Evolutionary conservation across 2,888 invertebrate genomes (phyloP), one percentile per base, ranked within the genome.

Genomic region (Sceliomorpha sp.): DNA sequence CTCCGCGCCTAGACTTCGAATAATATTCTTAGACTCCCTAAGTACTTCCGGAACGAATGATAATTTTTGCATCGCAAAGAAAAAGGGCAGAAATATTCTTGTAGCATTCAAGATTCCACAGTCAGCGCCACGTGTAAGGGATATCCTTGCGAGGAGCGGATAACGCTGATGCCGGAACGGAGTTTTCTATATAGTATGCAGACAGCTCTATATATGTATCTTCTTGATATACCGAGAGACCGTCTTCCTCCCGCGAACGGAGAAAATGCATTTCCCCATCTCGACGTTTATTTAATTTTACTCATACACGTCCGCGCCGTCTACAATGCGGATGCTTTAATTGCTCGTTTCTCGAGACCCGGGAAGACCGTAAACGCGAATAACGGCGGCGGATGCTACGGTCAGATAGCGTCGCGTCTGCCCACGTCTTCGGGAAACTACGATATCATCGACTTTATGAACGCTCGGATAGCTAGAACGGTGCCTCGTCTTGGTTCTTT

Each of bases 281-380:
- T 55, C 70, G 63, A 67, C 67, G 60, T 70, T 73, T 67, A 70
- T 73, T 70, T 73, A 70, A 73, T 73, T 73, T 73, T 60, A 67
- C 72, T 58, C 64, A 63, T 68, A 62, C 62, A 64, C 48, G 66
- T 62, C 24, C 67, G 53, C 45, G 72, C 45, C 40, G 56, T 56
- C 64, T 56, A 63, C 60, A 66, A 66, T 62, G 68, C 68, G 72
- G 68, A 68, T 64, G 64, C 68, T 72, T 72, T 69, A 72, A 72
- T 72, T 72, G 72, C 72, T 60, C 72, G 68, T 72, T 72, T 68
- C 72, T 64, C 68, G 34, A 72, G 72, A 72, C 72, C 20, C 40
- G 56, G 64, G 32, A 60, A 60, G 63, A 69, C 59, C 59, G 31
- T 67, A 64, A 70, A 60, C 63, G 64, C 64, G 68, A 62, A 58